Percentiles rank a stretch among this genome's conserved stretches.
Evolutionary conservation across 2,797 vertebrate species (phyloP).

Genomic region (Chrosomus eos): DNA sequence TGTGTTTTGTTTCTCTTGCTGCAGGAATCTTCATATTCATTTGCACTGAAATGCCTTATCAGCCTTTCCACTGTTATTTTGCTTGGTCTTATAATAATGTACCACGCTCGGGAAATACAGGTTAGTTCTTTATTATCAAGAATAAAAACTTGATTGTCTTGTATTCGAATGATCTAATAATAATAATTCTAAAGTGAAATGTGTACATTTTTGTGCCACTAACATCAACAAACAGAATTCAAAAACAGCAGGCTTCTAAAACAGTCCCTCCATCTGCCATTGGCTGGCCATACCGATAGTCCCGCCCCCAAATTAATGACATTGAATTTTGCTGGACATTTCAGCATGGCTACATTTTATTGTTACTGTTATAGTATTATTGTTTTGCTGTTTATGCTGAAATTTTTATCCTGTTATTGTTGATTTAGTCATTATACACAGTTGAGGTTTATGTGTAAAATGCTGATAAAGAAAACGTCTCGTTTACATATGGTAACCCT

Average conservation of each 20-base stretch:
- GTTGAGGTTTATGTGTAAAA: background rate
- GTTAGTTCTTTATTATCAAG: conserved; percentile 72
- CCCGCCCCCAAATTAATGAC: background rate
- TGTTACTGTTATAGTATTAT: background rate
- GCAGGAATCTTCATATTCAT: conserved; percentile 92
- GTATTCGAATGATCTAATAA: conserved; percentile 1
- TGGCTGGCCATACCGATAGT: background rate
- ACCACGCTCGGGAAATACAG: conserved; percentile 96
- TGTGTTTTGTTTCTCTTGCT: conserved; percentile 63
- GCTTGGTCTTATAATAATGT: conserved; percentile 95
- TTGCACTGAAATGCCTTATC: conserved; percentile 98
- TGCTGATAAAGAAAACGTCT: background rate
- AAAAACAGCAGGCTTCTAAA: background rate
- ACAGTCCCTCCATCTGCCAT: background rate
- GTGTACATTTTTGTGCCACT: background rate
- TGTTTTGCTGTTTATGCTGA: background rate
- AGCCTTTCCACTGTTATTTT: conserved; percentile 96
- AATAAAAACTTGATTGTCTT: background rate
- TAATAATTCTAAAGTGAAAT: background rate
- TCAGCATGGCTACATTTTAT: background rate
- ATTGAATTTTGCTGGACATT: background rate
- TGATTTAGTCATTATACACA: background rate
- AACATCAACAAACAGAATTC: background rate
- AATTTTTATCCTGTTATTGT: background rate
- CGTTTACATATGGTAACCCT: too few relatives aligned